These are phyloP conservation scores for Zaprionus tsacasi DNA, from an alignment of 1,140 invertebrate genomes.

Conservation along the genomic window DNA sequence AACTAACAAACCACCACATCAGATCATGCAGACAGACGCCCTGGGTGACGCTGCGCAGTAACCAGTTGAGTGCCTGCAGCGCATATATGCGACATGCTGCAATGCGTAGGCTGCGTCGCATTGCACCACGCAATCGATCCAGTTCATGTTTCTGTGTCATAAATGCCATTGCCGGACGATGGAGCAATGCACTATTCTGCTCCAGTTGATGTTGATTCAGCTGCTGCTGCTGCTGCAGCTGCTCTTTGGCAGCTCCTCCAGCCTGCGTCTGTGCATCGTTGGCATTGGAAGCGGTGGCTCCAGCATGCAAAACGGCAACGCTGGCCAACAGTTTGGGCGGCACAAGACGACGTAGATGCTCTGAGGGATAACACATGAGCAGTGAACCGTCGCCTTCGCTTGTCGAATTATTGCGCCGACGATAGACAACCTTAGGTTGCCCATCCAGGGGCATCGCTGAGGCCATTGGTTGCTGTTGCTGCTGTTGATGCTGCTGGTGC, in stretches of 20 bases:
- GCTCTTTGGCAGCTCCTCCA: neutral
- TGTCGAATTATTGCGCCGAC: slow-evolving; percentile 77
- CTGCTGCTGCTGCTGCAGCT: slow-evolving; percentile 3
- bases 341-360: slow-evolving; percentile 89
- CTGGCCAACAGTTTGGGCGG: slow-evolving; percentile 83
- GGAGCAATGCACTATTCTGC: slow-evolving; percentile 82
- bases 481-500: slow-evolving; percentile 24
- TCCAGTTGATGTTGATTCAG: slow-evolving; percentile 16
- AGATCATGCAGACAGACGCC: slow-evolving; percentile 96
- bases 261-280: slow-evolving; percentile 8
- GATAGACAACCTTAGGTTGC: slow-evolving; percentile 76
- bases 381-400: slow-evolving; percentile 87
- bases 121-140: slow-evolving; percentile 90
- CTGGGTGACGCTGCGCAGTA: slow-evolving; percentile 95
- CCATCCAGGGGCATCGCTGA: slow-evolving; percentile 24
- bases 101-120: slow-evolving; percentile 92
- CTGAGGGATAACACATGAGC: slow-evolving; percentile 92
- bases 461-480: slow-evolving; percentile 23
- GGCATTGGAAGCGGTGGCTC: slow-evolving; percentile 26
- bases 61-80: slow-evolving; percentile 95
- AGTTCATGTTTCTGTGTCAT: slow-evolving; percentile 94
- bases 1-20: slow-evolving; percentile 97
- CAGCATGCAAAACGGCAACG: slow-evolving; percentile 54
- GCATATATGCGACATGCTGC: slow-evolving; percentile 94
- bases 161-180: slow-evolving; percentile 92